Evolutionary conservation across 2,113 vertebrate genomes (phyloP).

Genomic region (Tupaia chinensis): DNA sequence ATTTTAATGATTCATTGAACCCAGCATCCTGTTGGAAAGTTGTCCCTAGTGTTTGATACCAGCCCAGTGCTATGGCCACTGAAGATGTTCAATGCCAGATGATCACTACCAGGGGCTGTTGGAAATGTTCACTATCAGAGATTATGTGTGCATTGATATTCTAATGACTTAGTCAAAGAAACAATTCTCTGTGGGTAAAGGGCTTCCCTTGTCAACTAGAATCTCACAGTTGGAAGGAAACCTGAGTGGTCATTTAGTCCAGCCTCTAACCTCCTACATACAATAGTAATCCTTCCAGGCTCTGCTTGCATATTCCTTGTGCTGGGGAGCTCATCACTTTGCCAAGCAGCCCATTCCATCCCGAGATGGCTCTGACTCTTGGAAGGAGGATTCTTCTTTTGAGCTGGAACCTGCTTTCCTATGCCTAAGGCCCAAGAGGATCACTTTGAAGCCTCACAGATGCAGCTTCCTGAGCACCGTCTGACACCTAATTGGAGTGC

Average conservation of each 20-base stretch:
- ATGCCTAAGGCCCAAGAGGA: not conserved
- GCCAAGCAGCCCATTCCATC: not conserved
- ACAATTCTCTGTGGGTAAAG: not conserved
- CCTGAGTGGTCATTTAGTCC: not conserved
- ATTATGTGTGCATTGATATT: not conserved
- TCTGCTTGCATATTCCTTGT: not conserved
- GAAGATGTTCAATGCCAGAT: not conserved
- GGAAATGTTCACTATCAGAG: not conserved
- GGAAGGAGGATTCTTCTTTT: not conserved
- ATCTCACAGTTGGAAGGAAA: not conserved
- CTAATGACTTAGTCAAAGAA: not conserved
- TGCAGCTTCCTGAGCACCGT: not conserved
- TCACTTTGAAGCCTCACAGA: no score
- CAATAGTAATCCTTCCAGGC: not conserved
- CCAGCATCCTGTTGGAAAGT: not conserved
- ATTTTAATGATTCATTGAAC: constrained; percentile 36
- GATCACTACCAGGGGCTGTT: not conserved
- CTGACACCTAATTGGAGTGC: not conserved
- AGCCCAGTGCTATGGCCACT: accelerated
- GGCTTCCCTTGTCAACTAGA: not conserved
- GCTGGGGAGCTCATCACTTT: not conserved
- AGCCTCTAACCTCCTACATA: not conserved
- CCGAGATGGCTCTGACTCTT: not conserved
- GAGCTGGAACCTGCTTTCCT: not conserved
- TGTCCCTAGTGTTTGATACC: not conserved